Conservation (phyloP, 2,888 invertebrate species). For the Harpalus rubripes region DNA sequence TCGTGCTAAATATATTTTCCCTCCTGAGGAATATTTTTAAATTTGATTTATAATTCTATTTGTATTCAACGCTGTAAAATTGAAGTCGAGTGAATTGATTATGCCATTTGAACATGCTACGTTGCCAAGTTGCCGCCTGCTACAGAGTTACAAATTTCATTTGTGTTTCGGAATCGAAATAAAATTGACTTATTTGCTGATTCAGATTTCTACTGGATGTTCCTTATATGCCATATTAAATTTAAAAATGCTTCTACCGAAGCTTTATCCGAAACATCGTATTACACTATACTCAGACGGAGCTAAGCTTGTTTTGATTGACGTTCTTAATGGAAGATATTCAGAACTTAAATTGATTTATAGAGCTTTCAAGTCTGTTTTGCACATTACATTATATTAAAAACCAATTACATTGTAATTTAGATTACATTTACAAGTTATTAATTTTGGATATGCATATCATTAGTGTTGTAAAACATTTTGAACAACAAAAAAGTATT, state of each 20-base stretch:
- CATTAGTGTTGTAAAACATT: background rate
- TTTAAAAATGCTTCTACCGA: slow-evolving; percentile 9
- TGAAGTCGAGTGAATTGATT: slow-evolving; percentile 60
- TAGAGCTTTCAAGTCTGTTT: background rate
- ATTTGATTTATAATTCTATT: slow-evolving; percentile 56
- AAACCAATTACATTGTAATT: too few species aligned
- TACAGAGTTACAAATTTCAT: slow-evolving; percentile 28
- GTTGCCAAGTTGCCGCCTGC: slow-evolving; percentile 9
- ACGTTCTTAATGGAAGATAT: slow-evolving; percentile 20
- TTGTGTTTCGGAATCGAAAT: slow-evolving; percentile 39
- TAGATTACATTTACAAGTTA: background rate
- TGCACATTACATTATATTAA: background rate
- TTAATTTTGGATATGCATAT: background rate
- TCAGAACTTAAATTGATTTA: slow-evolving; percentile 20
- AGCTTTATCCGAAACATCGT: slow-evolving; percentile 26
- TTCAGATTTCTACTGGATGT: slow-evolving; percentile 29
- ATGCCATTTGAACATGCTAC: slow-evolving; percentile 39
- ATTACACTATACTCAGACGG: slow-evolving; percentile 5
- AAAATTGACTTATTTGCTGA: slow-evolving; percentile 56
- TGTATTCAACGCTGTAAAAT: slow-evolving; percentile 54
- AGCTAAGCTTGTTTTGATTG: slow-evolving; percentile 22
- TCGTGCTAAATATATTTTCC: slow-evolving; percentile 16
- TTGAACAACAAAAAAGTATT: background rate
- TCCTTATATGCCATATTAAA: slow-evolving; percentile 37
- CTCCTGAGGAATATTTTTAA: slow-evolving; percentile 25